Evolutionary conservation across 2,113 vertebrate genomes (phyloP), one percentile per base, ranked within the genome.

Genomic region (Daubentonia madagascariensis): DNA sequence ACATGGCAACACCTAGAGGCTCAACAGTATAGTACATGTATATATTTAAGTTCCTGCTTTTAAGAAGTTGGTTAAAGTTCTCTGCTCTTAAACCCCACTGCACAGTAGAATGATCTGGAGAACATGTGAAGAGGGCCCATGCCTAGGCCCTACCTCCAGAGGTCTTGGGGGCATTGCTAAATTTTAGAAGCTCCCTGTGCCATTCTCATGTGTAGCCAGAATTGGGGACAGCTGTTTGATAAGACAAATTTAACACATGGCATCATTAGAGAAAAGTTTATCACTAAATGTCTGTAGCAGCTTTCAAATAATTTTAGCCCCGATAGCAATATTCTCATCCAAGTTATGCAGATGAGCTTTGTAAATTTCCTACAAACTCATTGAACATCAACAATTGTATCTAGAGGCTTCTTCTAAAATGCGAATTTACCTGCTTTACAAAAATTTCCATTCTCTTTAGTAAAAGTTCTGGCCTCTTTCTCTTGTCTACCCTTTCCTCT

Each of bases 381-480:
- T 1, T 10, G 37, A 90, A 20, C 9, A 68, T 35, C 91, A n/a
- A 61, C 61, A 76, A 28, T 28, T 67, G 12, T 32, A 8, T 78
- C 57, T 89, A 40, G 48, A 91, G 6, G 0, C 9, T 57, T 88
- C 43, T 85, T 94, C 37, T 70, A 83, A 87, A 93, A 91, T 87
- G 35, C 0, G 0, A 6, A 57, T 85, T 76, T 43, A 70, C 5
- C 37, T 67, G 43, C 28, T 35, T 92, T 73, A 17, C 8, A 86
- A 91, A 79, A 6, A 2, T 17, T 16, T 79, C 14, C 7, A 8
- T 85, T 81, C 16, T 43, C 4, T 35, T 23, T 79, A 68, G 37
- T 32, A 72, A 68, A 95, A 92, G 13, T 63, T 8, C 25, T 68
- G 28, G 10, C 23, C 20, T 86, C 61, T 94, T 72, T 61, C 32